phyloP scores from a whole-genome alignment of 2,888 invertebrate genomes.

The Harpalus rufipes region DNA sequence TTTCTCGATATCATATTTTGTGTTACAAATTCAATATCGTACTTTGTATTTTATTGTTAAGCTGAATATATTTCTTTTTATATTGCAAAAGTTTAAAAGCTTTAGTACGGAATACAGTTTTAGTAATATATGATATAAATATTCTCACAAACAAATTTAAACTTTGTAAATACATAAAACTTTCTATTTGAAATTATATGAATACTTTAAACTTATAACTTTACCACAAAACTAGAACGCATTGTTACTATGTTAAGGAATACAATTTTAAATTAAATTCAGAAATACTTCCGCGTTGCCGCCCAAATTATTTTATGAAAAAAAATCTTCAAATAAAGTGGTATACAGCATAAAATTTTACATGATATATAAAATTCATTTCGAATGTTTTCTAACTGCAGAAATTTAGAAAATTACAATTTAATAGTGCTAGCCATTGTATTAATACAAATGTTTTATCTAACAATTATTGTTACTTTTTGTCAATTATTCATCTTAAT shows the following conservation, averaged over 20 bases:
- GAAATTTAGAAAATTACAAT: too few species aligned
- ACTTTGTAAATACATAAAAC: conserved; percentile 10
- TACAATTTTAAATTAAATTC: background rate
- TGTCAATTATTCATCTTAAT: too few species aligned
- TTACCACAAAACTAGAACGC: background rate
- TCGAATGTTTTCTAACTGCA: too few species aligned
- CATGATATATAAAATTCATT: too few species aligned
- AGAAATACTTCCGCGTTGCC: background rate
- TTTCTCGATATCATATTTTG: background rate
- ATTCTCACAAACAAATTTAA: background rate
- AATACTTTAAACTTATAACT: conserved; percentile 9
- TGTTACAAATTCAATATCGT: conserved; percentile 8
- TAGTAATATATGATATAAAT: conserved; percentile 3
- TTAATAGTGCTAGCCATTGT: too few species aligned
- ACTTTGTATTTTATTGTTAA: conserved; percentile 12
- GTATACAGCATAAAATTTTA: too few species aligned
- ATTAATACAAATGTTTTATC: too few species aligned
- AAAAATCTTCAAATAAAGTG: too few species aligned
- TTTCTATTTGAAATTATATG: background rate
- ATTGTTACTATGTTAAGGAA: too few species aligned
- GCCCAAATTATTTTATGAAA: too few species aligned
- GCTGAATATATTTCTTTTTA: conserved; percentile 14
- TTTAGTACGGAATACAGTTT: background rate
- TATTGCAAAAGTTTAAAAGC: conserved; percentile 9
- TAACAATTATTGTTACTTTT: too few species aligned